Evolutionary conservation across 2,888 invertebrate species (phyloP), one percentile per base, ranked within the genome.

Genomic region (Trypoxylon attenuatum): DNA sequence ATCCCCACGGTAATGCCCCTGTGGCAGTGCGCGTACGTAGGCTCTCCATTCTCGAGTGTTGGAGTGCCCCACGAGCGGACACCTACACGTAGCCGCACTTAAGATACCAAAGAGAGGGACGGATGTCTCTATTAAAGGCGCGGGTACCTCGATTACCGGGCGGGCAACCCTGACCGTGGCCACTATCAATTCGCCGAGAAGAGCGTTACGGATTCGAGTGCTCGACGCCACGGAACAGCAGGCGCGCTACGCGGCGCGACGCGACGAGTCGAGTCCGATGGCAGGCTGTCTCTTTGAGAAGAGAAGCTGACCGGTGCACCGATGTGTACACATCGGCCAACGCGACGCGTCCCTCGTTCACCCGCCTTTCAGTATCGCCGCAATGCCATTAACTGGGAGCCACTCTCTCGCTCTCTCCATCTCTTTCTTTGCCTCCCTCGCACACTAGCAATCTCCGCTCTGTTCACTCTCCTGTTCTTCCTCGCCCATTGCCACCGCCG

Each of bases 371-470:
- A 61, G 55, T 58, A 47, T 63, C 59, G 77, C 77, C 63, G 69
- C 65, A 66, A 62, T 73, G 77, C 66, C 58, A 76, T 74, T 74
- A 74, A 69, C 69, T 49, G 66, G 60, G 62, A 63, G 69, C 66
- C 41, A 45, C 29, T 33, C 1, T 3, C 33, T 33, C 13, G 47
- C 64, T 68, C 66, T 53, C 41, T 55, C 62, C 59, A 70, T 73
- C 77, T 73, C 62, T 65, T 1, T 2, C 29, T 33, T 13, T 8
- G 25, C 25, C 5, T 8, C 5, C 25, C 8, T 8, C 25, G 8
- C 29, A 33, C 33, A 10, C 33, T 0, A 13, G 13, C 33, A 33
- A 27, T 2, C 27, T 27, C 27, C 27, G 3, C 27, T 27, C 4
- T n/a, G n/a, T n/a, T n/a, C n/a, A 33, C 33, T 33, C 1, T 3